These are phyloP conservation scores for Nyctereutes procyonoides DNA, from an alignment of 2,113 vertebrate genomes.

Conservation along the genomic window DNA sequence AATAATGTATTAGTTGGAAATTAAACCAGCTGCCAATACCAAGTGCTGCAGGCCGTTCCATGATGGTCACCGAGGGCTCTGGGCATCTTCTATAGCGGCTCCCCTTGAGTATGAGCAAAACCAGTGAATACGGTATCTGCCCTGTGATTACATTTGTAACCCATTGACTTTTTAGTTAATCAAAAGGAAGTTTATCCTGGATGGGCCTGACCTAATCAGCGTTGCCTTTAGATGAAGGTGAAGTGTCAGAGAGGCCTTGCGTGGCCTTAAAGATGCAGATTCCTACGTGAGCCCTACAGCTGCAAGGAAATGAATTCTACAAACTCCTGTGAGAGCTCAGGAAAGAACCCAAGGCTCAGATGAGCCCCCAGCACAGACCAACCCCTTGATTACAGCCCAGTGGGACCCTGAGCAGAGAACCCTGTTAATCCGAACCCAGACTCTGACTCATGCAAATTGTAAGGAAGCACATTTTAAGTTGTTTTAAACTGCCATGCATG, in stretches of 20 bases:
- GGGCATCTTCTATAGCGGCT: background rate
- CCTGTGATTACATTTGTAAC: background rate
- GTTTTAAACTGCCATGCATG: background rate
- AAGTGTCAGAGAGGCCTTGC: background rate
- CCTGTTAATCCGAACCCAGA: background rate
- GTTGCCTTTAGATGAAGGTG: background rate
- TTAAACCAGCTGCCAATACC: background rate
- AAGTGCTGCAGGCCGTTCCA: background rate
- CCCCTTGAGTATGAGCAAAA: background rate
- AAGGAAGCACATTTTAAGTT: background rate
- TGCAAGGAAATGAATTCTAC: background rate
- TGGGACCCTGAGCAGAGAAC: background rate
- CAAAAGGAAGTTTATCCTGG: background rate
- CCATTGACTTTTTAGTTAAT: background rate
- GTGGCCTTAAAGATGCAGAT: background rate
- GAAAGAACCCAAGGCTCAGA: background rate
- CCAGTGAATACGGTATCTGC: background rate
- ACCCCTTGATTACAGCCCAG: background rate
- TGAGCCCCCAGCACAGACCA: background rate
- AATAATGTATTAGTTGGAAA: background rate
- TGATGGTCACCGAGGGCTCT: background rate
- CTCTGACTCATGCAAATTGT: background rate
- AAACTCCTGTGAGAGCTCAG: background rate
- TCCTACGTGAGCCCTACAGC: background rate
- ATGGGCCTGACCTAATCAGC: background rate